Evolutionary conservation across 2,113 vertebrate genomes (phyloP).

Genomic region (Zosterops borbonicus): DNA sequence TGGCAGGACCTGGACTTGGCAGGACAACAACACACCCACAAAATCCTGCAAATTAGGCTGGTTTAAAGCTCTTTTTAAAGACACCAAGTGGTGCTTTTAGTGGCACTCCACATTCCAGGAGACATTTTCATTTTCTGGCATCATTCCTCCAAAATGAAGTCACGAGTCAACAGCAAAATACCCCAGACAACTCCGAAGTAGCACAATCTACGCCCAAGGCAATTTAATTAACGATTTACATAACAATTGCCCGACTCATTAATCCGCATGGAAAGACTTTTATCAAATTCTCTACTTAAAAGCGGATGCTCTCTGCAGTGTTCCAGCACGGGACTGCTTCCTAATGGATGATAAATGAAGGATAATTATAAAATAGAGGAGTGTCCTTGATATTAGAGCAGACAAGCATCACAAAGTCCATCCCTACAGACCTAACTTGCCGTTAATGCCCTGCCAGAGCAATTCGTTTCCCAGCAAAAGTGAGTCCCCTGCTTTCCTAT

Average conservation of each 20-base stretch:
- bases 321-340: background rate
- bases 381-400: background rate
- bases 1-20: background rate
- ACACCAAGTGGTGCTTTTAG: background rate
- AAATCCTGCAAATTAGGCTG: background rate
- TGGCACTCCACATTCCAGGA: background rate
- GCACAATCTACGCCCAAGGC: background rate
- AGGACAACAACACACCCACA: background rate
- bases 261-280: background rate
- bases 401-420: background rate
- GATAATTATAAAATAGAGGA: background rate
- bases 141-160: background rate
- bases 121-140: background rate
- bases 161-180: background rate
- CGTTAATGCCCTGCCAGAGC: background rate
- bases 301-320: background rate
- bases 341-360: background rate
- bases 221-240: conserved; percentile 33
- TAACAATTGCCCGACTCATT: conserved; percentile 36
- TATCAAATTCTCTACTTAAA: background rate
- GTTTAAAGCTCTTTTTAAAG: background rate
- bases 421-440: background rate
- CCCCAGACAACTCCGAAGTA: background rate
- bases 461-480: background rate
- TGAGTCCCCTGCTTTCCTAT: background rate